phyloP scores from a whole-genome alignment of 2,113 vertebrate genomes.

The Poicephalus meyeri region DNA sequence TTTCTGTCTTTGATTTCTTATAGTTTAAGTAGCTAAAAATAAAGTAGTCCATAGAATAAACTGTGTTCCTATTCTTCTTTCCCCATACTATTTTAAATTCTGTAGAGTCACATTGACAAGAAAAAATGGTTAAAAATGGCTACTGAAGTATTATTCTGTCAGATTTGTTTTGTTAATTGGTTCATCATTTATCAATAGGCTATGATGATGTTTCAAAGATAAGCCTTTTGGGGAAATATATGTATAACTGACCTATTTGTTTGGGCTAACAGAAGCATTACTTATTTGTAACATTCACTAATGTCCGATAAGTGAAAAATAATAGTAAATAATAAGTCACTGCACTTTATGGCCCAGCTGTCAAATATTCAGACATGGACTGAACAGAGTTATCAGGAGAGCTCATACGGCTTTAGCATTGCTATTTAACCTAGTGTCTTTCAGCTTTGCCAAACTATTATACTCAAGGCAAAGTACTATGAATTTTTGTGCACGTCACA shows the following conservation, averaged over 20 bases:
- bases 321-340: neutral
- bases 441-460: neutral
- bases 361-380: neutral
- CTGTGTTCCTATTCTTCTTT: neutral
- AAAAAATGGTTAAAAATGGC: neutral
- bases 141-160: neutral
- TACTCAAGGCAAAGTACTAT: neutral
- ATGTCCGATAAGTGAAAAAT: neutral
- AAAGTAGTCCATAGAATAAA: neutral
- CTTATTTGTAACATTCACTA: neutral
- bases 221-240: neutral
- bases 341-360: neutral
- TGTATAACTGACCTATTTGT: neutral
- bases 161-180: neutral
- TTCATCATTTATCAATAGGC: neutral
- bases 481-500: neutral
- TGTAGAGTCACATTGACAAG: neutral
- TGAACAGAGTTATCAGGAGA: neutral
- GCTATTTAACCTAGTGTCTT: neutral
- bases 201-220: neutral
- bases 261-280: neutral
- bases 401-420: neutral
- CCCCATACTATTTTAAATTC: neutral
- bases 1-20: neutral
- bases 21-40: neutral